phyloP scores from a whole-genome alignment of 2,113 vertebrate genomes.

The Cricetomys ansorgei region DNA sequence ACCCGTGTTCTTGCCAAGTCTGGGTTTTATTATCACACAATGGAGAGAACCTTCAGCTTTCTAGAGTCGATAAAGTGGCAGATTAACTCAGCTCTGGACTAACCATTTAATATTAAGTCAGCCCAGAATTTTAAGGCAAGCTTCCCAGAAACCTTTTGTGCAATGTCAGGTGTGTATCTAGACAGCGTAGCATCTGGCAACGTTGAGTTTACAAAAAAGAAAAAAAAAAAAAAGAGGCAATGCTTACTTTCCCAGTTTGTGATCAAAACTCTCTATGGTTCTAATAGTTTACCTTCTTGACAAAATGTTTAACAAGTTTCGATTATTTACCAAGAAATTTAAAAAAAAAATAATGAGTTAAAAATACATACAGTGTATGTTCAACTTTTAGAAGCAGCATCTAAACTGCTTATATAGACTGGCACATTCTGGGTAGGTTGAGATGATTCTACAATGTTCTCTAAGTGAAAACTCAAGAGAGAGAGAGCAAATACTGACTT shows the following conservation, averaged over 20 bases:
- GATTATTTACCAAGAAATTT: slow-evolving; percentile 47
- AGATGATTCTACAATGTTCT: not conserved
- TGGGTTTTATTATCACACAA: slow-evolving; percentile 65
- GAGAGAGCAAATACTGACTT: not conserved
- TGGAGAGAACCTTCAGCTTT: slow-evolving; percentile 46
- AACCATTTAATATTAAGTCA: slow-evolving; percentile 74
- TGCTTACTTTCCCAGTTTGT: slow-evolving; percentile 61
- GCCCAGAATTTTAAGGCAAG: slow-evolving; percentile 56
- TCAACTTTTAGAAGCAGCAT: slow-evolving; percentile 1
- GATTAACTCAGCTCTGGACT: slow-evolving; percentile 63
- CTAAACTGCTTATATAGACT: not conserved
- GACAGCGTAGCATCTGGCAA: slow-evolving; percentile 72
- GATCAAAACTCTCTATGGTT: slow-evolving; percentile 52
- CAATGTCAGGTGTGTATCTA: slow-evolving; percentile 68
- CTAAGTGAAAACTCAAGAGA: not conserved
- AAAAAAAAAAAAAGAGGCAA: slow-evolving; percentile 52
- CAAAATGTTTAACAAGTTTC: not conserved
- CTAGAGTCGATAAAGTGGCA: slow-evolving; percentile 21
- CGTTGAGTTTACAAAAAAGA: slow-evolving; percentile 57
- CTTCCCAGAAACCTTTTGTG: slow-evolving; percentile 77
- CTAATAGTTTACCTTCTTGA: slow-evolving; percentile 50
- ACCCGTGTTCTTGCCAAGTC: slow-evolving; percentile 76
- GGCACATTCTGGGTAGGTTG: not conserved
- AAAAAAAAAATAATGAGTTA: slow-evolving; percentile 38
- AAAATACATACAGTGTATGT: slow-evolving; percentile 22